Percentiles rank a stretch among this genome's conserved stretches.
Conservation (phyloP, 2,797 vertebrate species). For the Argentina silus region DNA sequence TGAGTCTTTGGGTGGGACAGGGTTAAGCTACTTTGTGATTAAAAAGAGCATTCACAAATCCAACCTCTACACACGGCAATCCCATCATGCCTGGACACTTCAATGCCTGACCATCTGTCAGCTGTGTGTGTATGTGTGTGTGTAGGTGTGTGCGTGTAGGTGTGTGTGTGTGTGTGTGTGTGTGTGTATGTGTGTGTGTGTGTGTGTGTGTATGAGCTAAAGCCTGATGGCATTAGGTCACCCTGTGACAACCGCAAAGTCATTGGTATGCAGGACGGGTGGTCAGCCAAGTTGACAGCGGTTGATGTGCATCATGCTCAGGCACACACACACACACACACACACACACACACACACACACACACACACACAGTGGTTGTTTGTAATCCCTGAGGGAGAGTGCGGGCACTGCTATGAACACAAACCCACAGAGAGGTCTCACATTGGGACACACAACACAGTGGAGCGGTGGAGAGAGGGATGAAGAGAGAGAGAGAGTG, state of each 20-base stretch:
- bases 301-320: constrained; percentile 25
- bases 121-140: constrained; percentile 13
- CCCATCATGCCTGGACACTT: constrained; percentile 13
- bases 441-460: constrained; percentile 12
- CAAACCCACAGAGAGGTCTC: constrained; percentile 30
- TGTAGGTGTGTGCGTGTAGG: constrained; percentile 20
- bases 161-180: constrained; percentile 17
- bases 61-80: constrained; percentile 33
- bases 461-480: background rate
- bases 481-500: background rate
- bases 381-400: constrained; percentile 36
- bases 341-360: constrained; percentile 20
- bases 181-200: constrained; percentile 24
- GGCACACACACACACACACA: constrained; percentile 19
- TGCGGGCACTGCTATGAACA: constrained; percentile 44
- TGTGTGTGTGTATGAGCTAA: constrained; percentile 25
- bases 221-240: constrained; percentile 35
- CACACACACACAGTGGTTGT: constrained; percentile 1
- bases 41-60: constrained; percentile 51
- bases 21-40: constrained; percentile 59
- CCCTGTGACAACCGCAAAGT: constrained; percentile 55
- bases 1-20: constrained; percentile 32
- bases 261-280: constrained; percentile 26
- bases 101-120: constrained; percentile 47
- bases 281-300: constrained; percentile 39